A percentile compares a stretch with the other conserved stretches of the same genome.
phyloP scores from a whole-genome alignment of 2,113 vertebrate species.

The Austrofundulus limnaeus region DNA sequence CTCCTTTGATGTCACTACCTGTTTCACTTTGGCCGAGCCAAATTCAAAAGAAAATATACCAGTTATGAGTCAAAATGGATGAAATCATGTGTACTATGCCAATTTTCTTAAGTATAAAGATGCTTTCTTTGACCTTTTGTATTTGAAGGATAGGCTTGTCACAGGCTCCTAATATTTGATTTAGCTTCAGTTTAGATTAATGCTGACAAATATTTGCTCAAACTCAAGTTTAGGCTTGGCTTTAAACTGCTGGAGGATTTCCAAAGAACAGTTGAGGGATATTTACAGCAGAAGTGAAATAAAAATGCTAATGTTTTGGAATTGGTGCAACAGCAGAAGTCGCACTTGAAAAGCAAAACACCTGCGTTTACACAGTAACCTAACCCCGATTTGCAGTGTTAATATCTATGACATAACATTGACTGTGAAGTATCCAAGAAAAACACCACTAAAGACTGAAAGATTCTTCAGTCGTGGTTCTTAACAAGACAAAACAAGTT shows the following conservation, averaged over 20 bases:
- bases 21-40: too few species aligned
- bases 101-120: too few species aligned
- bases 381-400: slow-evolving; percentile 19
- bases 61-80: too few species aligned
- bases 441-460: slow-evolving; percentile 3
- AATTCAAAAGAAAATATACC: too few species aligned
- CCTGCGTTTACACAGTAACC: slow-evolving; percentile 15
- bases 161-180: background rate
- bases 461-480: slow-evolving; percentile 5
- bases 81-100: too few species aligned
- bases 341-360: slow-evolving; percentile 2
- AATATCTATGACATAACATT: slow-evolving; percentile 31
- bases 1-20: too few species aligned
- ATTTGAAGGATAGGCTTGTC: too few species aligned
- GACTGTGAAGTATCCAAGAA: background rate
- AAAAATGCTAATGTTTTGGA: background rate
- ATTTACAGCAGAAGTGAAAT: too few species aligned
- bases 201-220: background rate
- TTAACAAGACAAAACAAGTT: slow-evolving; percentile 10
- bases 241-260: background rate
- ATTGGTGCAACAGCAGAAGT: background rate
- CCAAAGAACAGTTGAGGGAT: background rate
- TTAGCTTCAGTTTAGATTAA: background rate
- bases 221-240: too few species aligned
- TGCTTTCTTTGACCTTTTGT: background rate